Evolutionary conservation across 2,888 invertebrate species (phyloP), one percentile per base, ranked within the genome.

Genomic region (Ceraclea dissimilis): DNA sequence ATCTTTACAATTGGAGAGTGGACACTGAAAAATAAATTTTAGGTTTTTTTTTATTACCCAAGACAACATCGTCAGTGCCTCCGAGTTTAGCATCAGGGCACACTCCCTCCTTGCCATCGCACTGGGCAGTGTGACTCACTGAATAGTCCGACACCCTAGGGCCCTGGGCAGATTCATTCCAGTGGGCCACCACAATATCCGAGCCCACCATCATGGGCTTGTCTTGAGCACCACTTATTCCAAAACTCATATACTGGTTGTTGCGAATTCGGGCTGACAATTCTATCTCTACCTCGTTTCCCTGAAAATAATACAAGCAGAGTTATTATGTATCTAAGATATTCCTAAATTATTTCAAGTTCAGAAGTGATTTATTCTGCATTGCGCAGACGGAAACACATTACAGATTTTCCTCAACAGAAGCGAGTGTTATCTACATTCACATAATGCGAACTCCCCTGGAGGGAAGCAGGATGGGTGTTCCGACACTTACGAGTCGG

Each of bases 201-300:
- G 86, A 87, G 10, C 90, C 91, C 53, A 82, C 71, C 92, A 92
- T 92, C 69, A 85, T 84, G 0, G 88, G 74, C 31, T 79, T 75
- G 13, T 86, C 86, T 66, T 86, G 84, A 39, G 82, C 82, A 0
- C 92, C 93, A 1, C 91, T 91, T 39, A 91, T 72, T 0, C 93
- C 93, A 63, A 94, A 93, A 1, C 92, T 86, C 76, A 93, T 86
- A 71, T 93, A 94, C 68, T 93, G 89, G 66, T 91, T 88, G 65
- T 88, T 88, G 21, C 81, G 77, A 31, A 93, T 88, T 31, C 85
- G 79, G 0, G 88, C 93, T 2, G 89, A 84, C 46, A 93, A 69
- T 31, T 88, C 86, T 52, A 94, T 84, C 67, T 88, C 85, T 2
- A 93, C 80, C 58, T 84, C 80, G 51, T 68, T 79, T 56, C 71